These are phyloP conservation scores for Otolemur garnettii DNA, from an alignment of 2,113 vertebrate genomes.

Conservation along the genomic window DNA sequence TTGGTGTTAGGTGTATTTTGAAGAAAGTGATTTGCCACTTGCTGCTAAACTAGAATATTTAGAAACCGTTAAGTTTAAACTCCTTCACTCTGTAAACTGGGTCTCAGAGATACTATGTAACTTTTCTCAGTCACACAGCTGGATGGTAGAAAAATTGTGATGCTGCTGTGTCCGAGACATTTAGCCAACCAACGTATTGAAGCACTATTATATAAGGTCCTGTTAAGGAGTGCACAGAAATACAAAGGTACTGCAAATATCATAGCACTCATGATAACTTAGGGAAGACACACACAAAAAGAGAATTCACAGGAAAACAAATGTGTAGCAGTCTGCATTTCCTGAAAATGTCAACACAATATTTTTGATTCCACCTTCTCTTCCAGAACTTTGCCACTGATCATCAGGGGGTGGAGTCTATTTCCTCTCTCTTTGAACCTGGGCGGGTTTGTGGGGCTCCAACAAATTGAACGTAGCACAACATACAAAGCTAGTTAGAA, in stretches of 20 bases:
- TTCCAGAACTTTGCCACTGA: not conserved
- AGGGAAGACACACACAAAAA: not conserved
- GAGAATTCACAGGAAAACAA: not conserved
- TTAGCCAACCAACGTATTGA: not conserved
- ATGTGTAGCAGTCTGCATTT: not conserved
- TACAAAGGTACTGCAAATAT: not conserved
- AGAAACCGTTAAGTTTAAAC: slow-evolving; percentile 4
- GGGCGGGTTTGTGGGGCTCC: not conserved
- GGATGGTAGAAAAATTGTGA: not conserved
- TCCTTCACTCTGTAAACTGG: not conserved
- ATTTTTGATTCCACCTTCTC: not conserved
- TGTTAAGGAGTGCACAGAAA: not conserved
- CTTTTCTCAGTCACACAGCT: slow-evolving; percentile 35
- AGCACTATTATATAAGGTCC: not conserved
- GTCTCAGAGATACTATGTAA: not conserved
- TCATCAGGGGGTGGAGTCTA: not conserved
- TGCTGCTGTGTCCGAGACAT: not conserved
- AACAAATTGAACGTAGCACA: not conserved
- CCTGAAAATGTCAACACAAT: not conserved
- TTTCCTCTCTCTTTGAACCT: not conserved
- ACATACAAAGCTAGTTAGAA: slow-evolving; percentile 24
- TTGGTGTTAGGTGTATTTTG: not conserved
- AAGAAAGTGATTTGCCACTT: slow-evolving; percentile 53
- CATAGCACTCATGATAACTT: not conserved
- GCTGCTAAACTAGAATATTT: slow-evolving; percentile 44